A percentile compares a stretch with the other conserved stretches of the same genome.
These are phyloP conservation scores for Phortica magna DNA, from an alignment of 2,888 invertebrate species.

Conservation along the genomic window DNA sequence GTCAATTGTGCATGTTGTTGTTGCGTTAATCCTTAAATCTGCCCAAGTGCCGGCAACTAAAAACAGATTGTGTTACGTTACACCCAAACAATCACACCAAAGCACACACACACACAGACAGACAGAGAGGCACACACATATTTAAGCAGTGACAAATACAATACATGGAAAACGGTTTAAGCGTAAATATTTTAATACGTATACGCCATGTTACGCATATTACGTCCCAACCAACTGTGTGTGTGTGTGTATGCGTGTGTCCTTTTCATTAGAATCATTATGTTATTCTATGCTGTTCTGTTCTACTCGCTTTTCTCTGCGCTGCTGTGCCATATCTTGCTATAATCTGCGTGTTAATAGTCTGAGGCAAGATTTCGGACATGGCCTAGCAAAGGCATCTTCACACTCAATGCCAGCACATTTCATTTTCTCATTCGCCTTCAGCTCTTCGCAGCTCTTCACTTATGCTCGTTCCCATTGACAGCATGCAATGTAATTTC, in stretches of 20 bases:
- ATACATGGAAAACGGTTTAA: neutral
- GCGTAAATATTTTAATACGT: conserved; percentile 25
- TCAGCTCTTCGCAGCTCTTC: neutral
- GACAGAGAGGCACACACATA: neutral
- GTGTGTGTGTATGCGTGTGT: conserved; percentile 1
- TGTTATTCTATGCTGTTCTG: conserved; percentile 47
- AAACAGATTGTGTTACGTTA: conserved; percentile 58
- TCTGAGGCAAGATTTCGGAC: conserved; percentile 67
- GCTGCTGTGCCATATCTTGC: conserved; percentile 45
- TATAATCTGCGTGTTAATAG: conserved; percentile 73
- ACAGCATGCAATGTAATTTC: conserved; percentile 61
- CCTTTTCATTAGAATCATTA: conserved; percentile 27
- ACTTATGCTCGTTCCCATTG: neutral
- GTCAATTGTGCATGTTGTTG: neutral
- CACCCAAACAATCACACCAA: neutral
- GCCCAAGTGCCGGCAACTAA: conserved; percentile 65
- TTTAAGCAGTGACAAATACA: neutral
- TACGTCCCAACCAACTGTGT: neutral
- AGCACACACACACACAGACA: neutral
- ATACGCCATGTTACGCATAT: conserved; percentile 27
- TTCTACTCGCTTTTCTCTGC: neutral
- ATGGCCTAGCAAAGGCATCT: neutral
- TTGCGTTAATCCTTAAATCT: conserved; percentile 68
- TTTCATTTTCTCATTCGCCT: conserved; percentile 19
- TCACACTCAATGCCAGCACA: too few species aligned